Base-by-base conservation (phyloP, 35 echinoderm and acorn worm genomes). In the Patiria miniata region DNA sequence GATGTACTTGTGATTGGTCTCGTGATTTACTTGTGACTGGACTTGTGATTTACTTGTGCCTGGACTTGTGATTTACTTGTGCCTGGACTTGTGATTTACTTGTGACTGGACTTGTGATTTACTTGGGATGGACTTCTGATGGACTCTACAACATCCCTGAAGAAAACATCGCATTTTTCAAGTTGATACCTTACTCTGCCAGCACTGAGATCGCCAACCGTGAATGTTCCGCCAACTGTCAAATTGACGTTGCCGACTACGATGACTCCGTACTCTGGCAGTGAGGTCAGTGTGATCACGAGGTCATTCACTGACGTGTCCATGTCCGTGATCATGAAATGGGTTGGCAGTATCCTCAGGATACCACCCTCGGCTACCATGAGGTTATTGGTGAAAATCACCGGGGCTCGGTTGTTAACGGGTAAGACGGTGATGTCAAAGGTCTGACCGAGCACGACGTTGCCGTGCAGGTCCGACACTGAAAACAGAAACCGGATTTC, bases 381-480 rank as follows among this genome's bases (percentile, higher is more conserved):
- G 10, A 99, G 73, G 58, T 94, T 87, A 73, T 88, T 89, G 30
- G 83, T 37, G 56, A 86, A 92, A 18, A 99, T 92, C 37, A 88
- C 78, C 21, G 96, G 96, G 30, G 82, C 81, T 83, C 92, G 93
- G 83, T 94, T 95, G 54, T 94, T 92, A 26, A 99, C 89, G 6
- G 93, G 92, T 5, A 94, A 83, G 2, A 99, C 81, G 0, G 96
- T 99, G 36, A 99, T 80, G 55, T 99, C 86, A 51, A 99, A 94
- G 28, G 92, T 1, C 47, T 99, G 77, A 3, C 90, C 93, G 0
- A 94, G 69, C 39, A 95, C 87, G 1, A 90, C 40, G 55, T 99
- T 99, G 50, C 96, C 96, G 39, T 89, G 89, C 23, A 83, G 86
- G 92, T 99, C 96, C 4, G 83, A 89, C 1, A 99, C 96, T 18